phyloP scores from a whole-genome alignment of 2,888 invertebrate species.

The Spatulosminthurus flaviceps region DNA sequence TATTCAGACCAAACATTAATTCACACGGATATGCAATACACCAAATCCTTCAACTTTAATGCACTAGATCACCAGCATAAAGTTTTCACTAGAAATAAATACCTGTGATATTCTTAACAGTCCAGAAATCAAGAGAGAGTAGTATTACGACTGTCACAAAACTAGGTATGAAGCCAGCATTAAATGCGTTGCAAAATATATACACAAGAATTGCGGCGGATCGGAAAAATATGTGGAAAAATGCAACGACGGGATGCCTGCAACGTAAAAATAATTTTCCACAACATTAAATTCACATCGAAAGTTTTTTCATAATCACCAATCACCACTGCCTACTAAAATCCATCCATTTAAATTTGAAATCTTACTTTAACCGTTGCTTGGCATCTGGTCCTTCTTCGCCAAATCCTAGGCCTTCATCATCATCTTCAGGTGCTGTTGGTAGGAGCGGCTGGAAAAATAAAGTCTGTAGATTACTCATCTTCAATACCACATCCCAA shows the following conservation, averaged over 20 bases:
- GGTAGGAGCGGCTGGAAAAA: conserved; percentile 76
- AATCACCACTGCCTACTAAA: too few relatives aligned
- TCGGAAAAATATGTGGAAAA: conserved; percentile 91
- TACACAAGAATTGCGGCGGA: conserved; percentile 84
- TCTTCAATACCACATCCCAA: too few relatives aligned
- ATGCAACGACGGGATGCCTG: conserved; percentile 91
- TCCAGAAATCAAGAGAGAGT: conserved; percentile 98
- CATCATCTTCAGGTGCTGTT: conserved; percentile 71
- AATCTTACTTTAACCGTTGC: conserved; percentile 66
- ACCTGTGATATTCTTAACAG: conserved; percentile 93
- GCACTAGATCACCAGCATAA: neutral
- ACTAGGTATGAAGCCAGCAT: conserved; percentile 92
- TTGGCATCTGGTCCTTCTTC: conserved; percentile 77
- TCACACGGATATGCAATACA: neutral
- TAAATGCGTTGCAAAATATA: conserved; percentile 89
- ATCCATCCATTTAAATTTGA: too few relatives aligned
- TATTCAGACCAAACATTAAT: neutral
- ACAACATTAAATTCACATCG: too few relatives aligned
- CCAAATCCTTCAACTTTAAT: neutral
- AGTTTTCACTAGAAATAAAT: neutral
- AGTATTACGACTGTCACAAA: conserved; percentile 90
- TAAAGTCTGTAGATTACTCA: neutral
- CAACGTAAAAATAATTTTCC: conserved; percentile 65
- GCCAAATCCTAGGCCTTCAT: conserved; percentile 86
- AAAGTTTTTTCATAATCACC: too few relatives aligned